Evolutionary conservation across 2,888 invertebrate genomes (phyloP).

Genomic region (Lepidochrysops patricia): DNA sequence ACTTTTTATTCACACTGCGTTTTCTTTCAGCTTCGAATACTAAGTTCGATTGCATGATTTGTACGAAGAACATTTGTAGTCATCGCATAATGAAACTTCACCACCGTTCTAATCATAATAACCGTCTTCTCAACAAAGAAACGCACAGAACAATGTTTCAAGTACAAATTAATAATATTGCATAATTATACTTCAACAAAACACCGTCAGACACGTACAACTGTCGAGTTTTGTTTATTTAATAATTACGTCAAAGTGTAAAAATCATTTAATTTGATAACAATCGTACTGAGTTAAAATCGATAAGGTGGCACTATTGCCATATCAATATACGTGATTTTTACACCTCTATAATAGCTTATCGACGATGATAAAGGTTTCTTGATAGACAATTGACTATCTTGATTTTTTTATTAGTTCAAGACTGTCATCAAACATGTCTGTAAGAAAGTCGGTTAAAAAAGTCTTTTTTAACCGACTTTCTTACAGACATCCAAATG

Average conservation of each 20-base stretch:
- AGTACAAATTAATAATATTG: constrained; percentile 13
- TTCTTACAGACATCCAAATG: background rate
- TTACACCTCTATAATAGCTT: background rate
- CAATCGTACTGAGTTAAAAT: constrained; percentile 1
- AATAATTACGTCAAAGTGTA: background rate
- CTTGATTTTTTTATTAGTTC: background rate
- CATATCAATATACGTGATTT: background rate
- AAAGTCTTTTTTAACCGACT: too few species aligned
- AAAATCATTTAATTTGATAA: constrained; percentile 1
- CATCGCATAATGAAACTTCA: constrained; percentile 44
- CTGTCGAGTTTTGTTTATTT: constrained; percentile 5
- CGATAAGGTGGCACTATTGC: constrained; percentile 11
- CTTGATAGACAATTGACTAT: background rate
- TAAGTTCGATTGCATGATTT: constrained; percentile 49
- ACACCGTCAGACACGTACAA: constrained; percentile 13
- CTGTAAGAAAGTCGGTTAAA: too few species aligned
- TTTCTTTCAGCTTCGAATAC: constrained; percentile 48
- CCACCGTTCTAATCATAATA: constrained; percentile 30
- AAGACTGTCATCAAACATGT: too few species aligned
- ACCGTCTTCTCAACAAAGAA: background rate
- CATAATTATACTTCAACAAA: background rate
- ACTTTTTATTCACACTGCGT: constrained; percentile 51
- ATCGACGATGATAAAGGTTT: background rate
- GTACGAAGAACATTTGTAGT: constrained; percentile 36
- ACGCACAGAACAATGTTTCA: background rate